phyloP scores from a whole-genome alignment of 2,113 vertebrate species.

The Xiphophorus maculatus region DNA sequence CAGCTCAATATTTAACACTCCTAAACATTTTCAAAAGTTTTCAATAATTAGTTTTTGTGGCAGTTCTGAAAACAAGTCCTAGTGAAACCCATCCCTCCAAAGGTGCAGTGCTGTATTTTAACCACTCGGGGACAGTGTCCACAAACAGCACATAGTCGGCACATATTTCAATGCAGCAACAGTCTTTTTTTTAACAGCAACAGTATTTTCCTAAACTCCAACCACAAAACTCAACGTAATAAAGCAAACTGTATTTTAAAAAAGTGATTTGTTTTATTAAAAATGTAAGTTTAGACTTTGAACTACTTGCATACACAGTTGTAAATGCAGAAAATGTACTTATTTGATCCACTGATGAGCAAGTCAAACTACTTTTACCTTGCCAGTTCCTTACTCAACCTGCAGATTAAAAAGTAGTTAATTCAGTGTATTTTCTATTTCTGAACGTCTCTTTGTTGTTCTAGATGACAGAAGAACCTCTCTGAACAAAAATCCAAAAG shows the following conservation, averaged over 20 bases:
- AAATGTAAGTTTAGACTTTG: too few species aligned
- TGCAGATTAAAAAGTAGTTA: not conserved
- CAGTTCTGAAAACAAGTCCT: not conserved
- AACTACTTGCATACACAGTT: too few species aligned
- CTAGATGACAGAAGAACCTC: not conserved
- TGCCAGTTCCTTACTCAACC: not conserved
- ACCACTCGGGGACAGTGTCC: constrained; percentile 52
- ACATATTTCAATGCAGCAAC: not conserved
- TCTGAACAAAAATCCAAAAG: not conserved
- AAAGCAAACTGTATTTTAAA: not conserved
- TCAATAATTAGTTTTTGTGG: not conserved
- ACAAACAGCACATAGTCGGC: not conserved
- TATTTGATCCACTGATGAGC: not conserved
- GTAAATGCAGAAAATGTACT: too few species aligned
- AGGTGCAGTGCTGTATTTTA: constrained; percentile 5
- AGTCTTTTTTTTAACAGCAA: not conserved
- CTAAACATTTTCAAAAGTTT: not conserved
- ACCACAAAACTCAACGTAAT: not conserved
- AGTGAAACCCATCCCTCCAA: too few species aligned
- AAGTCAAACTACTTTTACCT: not conserved
- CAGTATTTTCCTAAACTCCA: not conserved
- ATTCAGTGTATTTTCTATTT: not conserved
- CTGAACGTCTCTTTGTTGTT: not conserved
- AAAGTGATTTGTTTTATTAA: not conserved
- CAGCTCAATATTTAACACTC: too few species aligned